A percentile compares a stretch with the other conserved stretches of the same genome.
Evolutionary conservation across 1,140 invertebrate species (phyloP).

Genomic region (Drosophila pseudoobscura): DNA sequence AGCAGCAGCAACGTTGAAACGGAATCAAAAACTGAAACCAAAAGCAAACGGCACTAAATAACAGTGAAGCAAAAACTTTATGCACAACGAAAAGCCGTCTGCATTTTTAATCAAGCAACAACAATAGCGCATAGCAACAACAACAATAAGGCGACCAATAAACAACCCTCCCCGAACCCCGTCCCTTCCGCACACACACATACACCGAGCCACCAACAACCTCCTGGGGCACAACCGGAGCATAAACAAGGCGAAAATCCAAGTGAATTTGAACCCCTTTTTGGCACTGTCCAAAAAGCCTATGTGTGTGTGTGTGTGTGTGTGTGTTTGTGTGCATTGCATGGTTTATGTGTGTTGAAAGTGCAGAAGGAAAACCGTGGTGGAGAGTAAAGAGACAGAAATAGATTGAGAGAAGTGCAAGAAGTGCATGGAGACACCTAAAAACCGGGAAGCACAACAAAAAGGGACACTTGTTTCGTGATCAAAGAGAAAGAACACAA

Average conservation of each 20-base stretch:
- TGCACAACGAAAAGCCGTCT: constrained; percentile 63
- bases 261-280: constrained; percentile 53
- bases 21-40: background rate
- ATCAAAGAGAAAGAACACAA: background rate
- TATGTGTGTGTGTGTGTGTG: background rate
- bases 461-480: constrained; percentile 38
- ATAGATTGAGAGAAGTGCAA: constrained; percentile 21
- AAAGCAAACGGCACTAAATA: constrained; percentile 26
- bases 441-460: constrained; percentile 26
- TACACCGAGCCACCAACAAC: no score
- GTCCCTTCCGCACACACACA: background rate
- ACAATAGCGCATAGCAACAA: constrained; percentile 50
- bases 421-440: constrained; percentile 25
- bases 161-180: constrained; percentile 38
- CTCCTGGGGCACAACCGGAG: constrained; percentile 1
- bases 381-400: constrained; percentile 1
- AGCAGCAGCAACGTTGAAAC: background rate
- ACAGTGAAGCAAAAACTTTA: constrained; percentile 53
- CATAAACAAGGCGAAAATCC: constrained; percentile 45
- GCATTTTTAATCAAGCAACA: constrained; percentile 76
- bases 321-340: constrained; percentile 3
- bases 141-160: constrained; percentile 38
- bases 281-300: constrained; percentile 27
- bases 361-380: no score
- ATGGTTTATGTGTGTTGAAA: constrained; percentile 1